phyloP scores from a whole-genome alignment of 1,140 invertebrate genomes.

The Drosophila ohnishii region DNA sequence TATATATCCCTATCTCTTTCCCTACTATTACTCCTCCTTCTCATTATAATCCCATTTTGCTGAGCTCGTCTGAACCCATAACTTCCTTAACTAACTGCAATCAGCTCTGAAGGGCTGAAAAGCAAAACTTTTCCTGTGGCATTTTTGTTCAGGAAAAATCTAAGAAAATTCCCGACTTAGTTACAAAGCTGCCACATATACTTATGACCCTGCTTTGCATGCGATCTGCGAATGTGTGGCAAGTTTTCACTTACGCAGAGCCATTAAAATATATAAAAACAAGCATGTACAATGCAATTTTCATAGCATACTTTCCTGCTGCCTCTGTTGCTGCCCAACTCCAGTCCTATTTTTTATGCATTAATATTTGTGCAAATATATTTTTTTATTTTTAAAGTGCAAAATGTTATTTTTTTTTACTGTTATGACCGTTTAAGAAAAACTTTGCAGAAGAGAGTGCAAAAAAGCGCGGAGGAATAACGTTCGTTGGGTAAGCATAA shows the following conservation, averaged over 20 bases:
- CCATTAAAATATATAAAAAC: constrained; percentile 44
- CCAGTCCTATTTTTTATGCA: constrained; percentile 41
- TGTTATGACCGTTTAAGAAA: constrained; percentile 79
- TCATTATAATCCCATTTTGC: constrained; percentile 14
- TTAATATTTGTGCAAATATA: constrained; percentile 48
- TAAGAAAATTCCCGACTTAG: constrained; percentile 43
- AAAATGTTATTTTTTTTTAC: constrained; percentile 61
- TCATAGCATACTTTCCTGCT: constrained; percentile 55
- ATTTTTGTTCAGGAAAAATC: constrained; percentile 14
- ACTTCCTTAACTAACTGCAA: constrained; percentile 24
- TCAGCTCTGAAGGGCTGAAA: constrained; percentile 6
- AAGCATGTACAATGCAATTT: constrained; percentile 58
- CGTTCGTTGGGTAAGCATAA: constrained; percentile 74
- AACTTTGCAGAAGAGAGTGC: constrained; percentile 57
- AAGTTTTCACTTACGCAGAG: constrained; percentile 70
- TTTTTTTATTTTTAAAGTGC: constrained; percentile 28
- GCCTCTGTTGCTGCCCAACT: constrained; percentile 7
- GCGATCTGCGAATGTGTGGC: constrained; percentile 45
- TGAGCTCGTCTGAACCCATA: constrained; percentile 3
- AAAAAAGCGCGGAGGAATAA: constrained; percentile 39
- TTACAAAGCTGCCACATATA: constrained; percentile 41
- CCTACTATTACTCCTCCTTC: not conserved
- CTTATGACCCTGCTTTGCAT: constrained; percentile 41
- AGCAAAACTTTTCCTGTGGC: constrained; percentile 16
- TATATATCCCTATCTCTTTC: not conserved